Evolutionary conservation across 64 coral and sea anemone genomes (phyloP), one percentile per base, ranked within the genome.

Genomic region (Platygyra sinensis): DNA sequence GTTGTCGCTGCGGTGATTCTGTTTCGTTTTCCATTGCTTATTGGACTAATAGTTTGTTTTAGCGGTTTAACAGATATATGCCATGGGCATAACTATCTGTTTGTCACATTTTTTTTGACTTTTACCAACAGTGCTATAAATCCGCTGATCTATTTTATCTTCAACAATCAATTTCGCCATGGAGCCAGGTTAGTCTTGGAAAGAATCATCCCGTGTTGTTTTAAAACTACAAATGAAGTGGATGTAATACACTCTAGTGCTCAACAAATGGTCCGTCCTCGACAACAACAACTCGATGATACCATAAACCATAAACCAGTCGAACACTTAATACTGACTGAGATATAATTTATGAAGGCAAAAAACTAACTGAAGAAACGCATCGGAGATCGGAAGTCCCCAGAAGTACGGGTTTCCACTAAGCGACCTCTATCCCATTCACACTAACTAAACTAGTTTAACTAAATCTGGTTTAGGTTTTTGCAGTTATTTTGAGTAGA

Each of bases 91-190:
- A 65, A 85, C 24, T 76, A 62, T 49, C 4, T 91, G 10, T 51
- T 84, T 18, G 36, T 65, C 0, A 24, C 67, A 10, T 83, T 36
- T 62, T 59, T 91, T 17, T 72, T 91, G 30, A 86, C 72, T 19
- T 75, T 29, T 20, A 3, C 74, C 6, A 91, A 77, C 54, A 79
- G 69, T 25, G 72, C 30, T 0, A 60, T 82, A 29, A 91, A 91
- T 64, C 89, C 89, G 2, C 77, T 49, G 72, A 86, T 91, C 18
- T 91, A 91, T 63, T 78, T 78, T 11, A 89, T 89, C 6, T 78
- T 89, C 14, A 77, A 50, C 54, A 57, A 83, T 29, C 59, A 67
- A 42, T 83, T 83, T 39, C 80, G 80, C 22, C 80, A 83, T 5
- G 80, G 80, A 39, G 61, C 80, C 17, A 64, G 30, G 19, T 24